Evolutionary conservation across 2,888 invertebrate species (phyloP).

Genomic region (Argyresthia goedartella): DNA sequence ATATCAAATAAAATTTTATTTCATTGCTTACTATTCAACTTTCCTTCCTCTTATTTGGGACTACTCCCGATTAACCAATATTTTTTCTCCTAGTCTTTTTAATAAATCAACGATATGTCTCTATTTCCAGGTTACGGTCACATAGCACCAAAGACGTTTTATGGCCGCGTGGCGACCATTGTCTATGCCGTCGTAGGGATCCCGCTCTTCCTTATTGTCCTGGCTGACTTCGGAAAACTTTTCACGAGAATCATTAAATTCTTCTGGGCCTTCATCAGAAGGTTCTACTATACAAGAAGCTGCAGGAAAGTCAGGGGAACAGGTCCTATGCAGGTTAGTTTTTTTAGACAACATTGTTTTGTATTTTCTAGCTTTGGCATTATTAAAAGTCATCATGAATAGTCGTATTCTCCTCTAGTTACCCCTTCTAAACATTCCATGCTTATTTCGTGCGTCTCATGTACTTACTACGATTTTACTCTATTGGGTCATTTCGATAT

Average conservation of each 20-base stretch:
- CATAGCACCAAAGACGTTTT: constrained; percentile 89
- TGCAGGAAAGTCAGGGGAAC: constrained; percentile 83
- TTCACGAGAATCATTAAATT: constrained; percentile 93
- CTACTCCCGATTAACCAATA: background rate
- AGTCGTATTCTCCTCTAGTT: too few relatives aligned
- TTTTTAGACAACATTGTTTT: too few relatives aligned
- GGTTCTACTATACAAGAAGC: constrained; percentile 88
- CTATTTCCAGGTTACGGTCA: constrained; percentile 92
- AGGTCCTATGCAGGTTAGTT: constrained; percentile 77
- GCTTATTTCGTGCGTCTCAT: too few relatives aligned
- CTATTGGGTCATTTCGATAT: too few relatives aligned
- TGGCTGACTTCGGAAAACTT: constrained; percentile 95
- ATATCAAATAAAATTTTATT: too few relatives aligned
- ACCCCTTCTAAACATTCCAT: too few relatives aligned
- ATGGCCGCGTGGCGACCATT: constrained; percentile 90
- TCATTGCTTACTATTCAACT: too few relatives aligned
- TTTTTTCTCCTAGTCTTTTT: background rate
- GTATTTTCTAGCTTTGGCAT: constrained; percentile 27
- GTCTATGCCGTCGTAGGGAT: constrained; percentile 96
- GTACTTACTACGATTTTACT: too few relatives aligned
- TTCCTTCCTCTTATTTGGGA: background rate
- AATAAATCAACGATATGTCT: background rate
- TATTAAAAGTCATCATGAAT: constrained; percentile 3
- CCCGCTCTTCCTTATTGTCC: constrained; percentile 92
- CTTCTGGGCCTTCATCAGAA: constrained; percentile 87